Evolutionary conservation across 2,888 invertebrate species (phyloP), one percentile per base, ranked within the genome.

Genomic region (Luffia ferchaultella): DNA sequence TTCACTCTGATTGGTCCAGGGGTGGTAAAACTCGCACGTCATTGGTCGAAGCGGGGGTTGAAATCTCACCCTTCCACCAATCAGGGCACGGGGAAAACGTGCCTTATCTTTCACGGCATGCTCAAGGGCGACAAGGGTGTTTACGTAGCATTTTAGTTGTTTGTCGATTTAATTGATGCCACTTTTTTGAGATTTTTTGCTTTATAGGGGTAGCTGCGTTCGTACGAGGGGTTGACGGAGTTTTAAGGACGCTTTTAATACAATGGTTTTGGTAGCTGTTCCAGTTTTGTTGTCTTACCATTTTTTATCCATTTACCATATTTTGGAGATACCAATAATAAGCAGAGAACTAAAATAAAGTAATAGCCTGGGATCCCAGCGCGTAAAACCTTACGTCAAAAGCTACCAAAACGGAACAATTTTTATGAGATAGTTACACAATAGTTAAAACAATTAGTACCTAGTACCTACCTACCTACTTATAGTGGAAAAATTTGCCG

Each of bases 71-170:
- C 48, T 42, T 42, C 63, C 57, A 62, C 74, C 73, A 76, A 76
- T 73, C 49, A 49, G 42, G 42, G 19, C 48, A 49, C 47, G 46
- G 49, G 46, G 45, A 40, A 48, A 44, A 53, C 57, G 57, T 68
- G 80, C 76, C 67, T 67, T 80, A 82, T 82, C 80, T 76, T 68
- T 68, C 74, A 74, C 68, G 17, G 61, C 57, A 58, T 65, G 62
- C 64, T 69, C 65, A 64, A 72, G 71, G 70, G 71, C 69, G 64
- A 69, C 68, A 69, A 67, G 70, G 70, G 68, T 79, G 82, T 82
- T 82, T 80, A 72, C 76, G 68, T 59, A 72, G 80, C 80, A 68
- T 76, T 79, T 76, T 70, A 64, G 59, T 70, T 82, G 80, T 82
- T 82, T 82, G 80, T 70, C 69, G 63, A 68, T 66, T 70, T 76